These are phyloP conservation scores for Leucophenga montana DNA, from an alignment of 2,888 invertebrate genomes.

Conservation along the genomic window DNA sequence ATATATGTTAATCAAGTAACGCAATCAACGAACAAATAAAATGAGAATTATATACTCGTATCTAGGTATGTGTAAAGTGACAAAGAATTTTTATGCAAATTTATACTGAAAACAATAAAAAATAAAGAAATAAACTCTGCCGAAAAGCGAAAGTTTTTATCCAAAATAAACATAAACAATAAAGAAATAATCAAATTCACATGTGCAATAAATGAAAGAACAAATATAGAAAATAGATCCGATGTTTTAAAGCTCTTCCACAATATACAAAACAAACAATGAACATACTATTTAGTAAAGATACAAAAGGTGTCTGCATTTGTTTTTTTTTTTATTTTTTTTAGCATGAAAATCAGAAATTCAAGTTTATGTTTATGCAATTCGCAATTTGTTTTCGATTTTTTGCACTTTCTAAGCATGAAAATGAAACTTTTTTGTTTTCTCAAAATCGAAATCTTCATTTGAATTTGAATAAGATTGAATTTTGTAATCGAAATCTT, in stretches of 20 bases:
- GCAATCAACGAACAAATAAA: constrained; percentile 24
- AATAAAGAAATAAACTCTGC: constrained; percentile 53
- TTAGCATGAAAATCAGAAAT: too few species aligned
- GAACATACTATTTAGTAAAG: not conserved
- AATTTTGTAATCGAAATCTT: too few species aligned
- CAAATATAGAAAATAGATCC: constrained; percentile 5
- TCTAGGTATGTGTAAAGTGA: not conserved
- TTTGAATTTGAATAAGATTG: not conserved
- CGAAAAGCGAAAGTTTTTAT: constrained; percentile 57
- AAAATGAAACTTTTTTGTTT: constrained; percentile 6
- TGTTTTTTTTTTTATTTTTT: not conserved
- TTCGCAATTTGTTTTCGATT: not conserved
- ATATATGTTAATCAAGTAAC: constrained; percentile 25
- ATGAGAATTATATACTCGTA: not conserved
- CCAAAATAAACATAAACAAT: not conserved
- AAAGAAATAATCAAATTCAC: constrained; percentile 20
- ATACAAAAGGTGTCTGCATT: constrained; percentile 11
- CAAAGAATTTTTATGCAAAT: constrained; percentile 4
- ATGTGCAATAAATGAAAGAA: constrained; percentile 10
- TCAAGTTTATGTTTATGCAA: too few species aligned
- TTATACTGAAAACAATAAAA: constrained; percentile 35
- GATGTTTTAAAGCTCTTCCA: not conserved
- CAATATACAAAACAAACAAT: constrained; percentile 50
- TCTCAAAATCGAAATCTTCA: not conserved
- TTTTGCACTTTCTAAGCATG: not conserved